Evolutionary conservation across 2,888 invertebrate genomes (phyloP).

Genomic region (Heliconius ismenius): DNA sequence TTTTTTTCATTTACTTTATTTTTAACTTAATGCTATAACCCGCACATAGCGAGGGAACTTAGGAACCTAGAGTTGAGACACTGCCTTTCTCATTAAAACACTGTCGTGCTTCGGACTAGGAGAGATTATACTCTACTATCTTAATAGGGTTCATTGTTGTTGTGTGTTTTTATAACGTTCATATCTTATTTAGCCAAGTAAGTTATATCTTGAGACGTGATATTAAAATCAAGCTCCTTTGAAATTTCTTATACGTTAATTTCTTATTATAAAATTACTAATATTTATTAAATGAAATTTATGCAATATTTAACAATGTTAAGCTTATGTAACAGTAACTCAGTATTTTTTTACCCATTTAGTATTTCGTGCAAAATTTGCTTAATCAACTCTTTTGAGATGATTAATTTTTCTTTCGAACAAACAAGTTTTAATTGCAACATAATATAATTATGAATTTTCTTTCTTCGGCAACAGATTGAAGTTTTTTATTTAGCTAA

Average conservation of each 20-base stretch:
- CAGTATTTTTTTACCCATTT: constrained; percentile 22
- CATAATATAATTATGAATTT: constrained; percentile 42
- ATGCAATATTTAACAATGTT: not conserved
- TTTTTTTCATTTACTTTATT: too few species aligned
- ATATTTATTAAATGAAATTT: too few species aligned
- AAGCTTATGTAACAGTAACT: constrained; percentile 10
- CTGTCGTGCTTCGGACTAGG: too few species aligned
- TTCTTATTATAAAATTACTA: not conserved
- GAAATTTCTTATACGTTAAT: not conserved
- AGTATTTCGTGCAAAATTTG: constrained; percentile 38
- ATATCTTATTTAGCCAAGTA: constrained; percentile 6
- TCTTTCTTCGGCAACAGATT: constrained; percentile 34
- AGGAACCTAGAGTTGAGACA: too few species aligned
- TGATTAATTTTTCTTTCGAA: constrained; percentile 41
- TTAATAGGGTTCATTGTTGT: not conserved
- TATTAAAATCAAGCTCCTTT: not conserved
- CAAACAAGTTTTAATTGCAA: constrained; percentile 41
- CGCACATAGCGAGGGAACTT: too few species aligned
- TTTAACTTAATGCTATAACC: too few species aligned
- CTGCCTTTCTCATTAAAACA: too few species aligned
- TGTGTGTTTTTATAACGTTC: not conserved
- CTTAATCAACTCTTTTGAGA: constrained; percentile 39
- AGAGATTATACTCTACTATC: too few species aligned
- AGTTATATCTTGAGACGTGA: too few species aligned
- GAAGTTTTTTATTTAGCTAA: constrained; percentile 11